Conservation (phyloP, 2,113 vertebrate species). For the Urocitellus parryii region DNA sequence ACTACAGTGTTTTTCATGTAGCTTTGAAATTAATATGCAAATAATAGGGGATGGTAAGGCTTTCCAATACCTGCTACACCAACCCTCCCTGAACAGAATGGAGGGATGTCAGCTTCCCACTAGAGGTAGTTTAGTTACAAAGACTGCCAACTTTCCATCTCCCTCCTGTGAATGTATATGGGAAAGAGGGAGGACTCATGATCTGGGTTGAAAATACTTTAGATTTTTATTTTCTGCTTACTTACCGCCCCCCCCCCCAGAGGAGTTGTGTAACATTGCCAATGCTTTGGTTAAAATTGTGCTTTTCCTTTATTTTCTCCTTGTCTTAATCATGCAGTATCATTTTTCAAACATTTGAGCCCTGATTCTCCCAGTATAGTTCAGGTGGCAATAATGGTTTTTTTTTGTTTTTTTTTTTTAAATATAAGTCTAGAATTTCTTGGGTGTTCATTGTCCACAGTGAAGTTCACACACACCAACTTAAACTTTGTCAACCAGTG, state of each 20-base stretch:
- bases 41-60: constrained; percentile 9
- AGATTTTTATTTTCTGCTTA: background rate
- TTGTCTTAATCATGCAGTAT: background rate
- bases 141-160: constrained; percentile 24
- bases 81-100: background rate
- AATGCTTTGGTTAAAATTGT: background rate
- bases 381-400: background rate
- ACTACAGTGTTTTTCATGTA: constrained; percentile 57
- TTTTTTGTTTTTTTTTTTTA: background rate
- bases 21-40: constrained; percentile 71
- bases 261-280: background rate
- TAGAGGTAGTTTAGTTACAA: constrained; percentile 15
- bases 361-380: background rate
- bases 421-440: constrained; percentile 41
- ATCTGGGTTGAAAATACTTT: background rate
- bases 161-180: background rate
- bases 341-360: background rate
- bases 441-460: background rate
- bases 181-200: background rate
- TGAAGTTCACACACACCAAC: constrained; percentile 6
- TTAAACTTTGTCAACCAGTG: background rate
- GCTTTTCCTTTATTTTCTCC: background rate
- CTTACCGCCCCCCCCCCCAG: background rate
- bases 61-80: background rate
- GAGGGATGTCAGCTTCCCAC: background rate